Evolutionary conservation across 2,113 vertebrate species (phyloP).

Genomic region (Chelonoidis abingdonii): DNA sequence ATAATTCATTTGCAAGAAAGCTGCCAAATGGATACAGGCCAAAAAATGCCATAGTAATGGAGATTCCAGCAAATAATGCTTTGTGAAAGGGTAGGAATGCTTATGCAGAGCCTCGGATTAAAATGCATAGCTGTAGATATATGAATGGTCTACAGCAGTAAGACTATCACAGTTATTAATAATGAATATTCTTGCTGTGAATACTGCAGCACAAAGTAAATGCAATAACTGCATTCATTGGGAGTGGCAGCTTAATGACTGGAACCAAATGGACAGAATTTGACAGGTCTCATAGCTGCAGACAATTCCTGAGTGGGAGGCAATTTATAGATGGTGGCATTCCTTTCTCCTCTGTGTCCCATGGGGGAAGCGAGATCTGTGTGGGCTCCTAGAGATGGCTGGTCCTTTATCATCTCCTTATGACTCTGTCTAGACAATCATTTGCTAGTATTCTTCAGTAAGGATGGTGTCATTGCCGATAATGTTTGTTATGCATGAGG

Average conservation of each 20-base stretch:
- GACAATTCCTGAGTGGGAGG: accelerated
- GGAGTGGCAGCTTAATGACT: not conserved
- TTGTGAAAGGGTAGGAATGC: not conserved
- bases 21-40: not conserved
- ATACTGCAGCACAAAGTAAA: not conserved
- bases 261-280: not conserved
- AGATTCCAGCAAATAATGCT: not conserved
- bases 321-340: not conserved
- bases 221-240: not conserved
- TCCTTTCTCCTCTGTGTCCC: not conserved
- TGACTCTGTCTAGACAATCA: not conserved
- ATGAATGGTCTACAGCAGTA: not conserved
- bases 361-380: not conserved
- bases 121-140: not conserved
- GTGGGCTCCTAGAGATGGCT: not conserved
- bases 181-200: conserved; percentile 1
- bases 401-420: accelerated
- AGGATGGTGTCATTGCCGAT: accelerated
- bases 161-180: not conserved
- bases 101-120: not conserved
- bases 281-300: accelerated
- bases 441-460: not conserved
- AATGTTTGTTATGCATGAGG: not conserved
- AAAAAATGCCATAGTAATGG: not conserved
- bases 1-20: not conserved